Conservation (phyloP, 23 tunicate genomes). For the Diplosoma virens region DNA sequence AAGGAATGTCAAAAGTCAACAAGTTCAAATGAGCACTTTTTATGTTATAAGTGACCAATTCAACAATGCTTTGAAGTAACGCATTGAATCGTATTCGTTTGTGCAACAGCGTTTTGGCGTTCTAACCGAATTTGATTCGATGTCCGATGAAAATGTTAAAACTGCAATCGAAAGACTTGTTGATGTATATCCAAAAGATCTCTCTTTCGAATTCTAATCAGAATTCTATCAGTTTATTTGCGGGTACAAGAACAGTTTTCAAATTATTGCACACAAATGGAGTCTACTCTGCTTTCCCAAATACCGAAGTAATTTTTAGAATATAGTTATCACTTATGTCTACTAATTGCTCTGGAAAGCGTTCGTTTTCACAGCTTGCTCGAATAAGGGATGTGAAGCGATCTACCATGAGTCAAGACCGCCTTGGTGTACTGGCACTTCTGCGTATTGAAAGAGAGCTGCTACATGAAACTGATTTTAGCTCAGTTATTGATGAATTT, state of each 20-base stretch:
- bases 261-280: constrained; percentile 17
- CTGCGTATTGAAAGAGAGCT: too few species aligned
- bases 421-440: constrained; percentile 11
- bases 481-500: too few species aligned
- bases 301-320: background rate
- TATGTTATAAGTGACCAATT: constrained; percentile 9
- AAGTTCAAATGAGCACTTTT: constrained; percentile 6
- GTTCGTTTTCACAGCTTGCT: constrained; percentile 21
- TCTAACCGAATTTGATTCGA: constrained; percentile 11
- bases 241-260: background rate
- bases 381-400: constrained; percentile 1
- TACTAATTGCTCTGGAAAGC: constrained; percentile 13
- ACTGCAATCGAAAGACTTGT: constrained; percentile 7
- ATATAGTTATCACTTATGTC: constrained; percentile 3
- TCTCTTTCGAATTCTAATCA: constrained; percentile 1
- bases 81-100: background rate
- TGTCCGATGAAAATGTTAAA: constrained; percentile 3
- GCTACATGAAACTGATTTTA: too few species aligned
- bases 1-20: background rate
- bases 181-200: background rate
- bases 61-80: constrained; percentile 10
- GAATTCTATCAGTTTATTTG: background rate
- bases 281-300: constrained; percentile 2
- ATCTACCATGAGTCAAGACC: background rate
- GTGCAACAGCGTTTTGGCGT: constrained; percentile 14